These are phyloP conservation scores for Ernsta delagoae DNA, from an alignment of 2,888 invertebrate genomes.

Conservation along the genomic window DNA sequence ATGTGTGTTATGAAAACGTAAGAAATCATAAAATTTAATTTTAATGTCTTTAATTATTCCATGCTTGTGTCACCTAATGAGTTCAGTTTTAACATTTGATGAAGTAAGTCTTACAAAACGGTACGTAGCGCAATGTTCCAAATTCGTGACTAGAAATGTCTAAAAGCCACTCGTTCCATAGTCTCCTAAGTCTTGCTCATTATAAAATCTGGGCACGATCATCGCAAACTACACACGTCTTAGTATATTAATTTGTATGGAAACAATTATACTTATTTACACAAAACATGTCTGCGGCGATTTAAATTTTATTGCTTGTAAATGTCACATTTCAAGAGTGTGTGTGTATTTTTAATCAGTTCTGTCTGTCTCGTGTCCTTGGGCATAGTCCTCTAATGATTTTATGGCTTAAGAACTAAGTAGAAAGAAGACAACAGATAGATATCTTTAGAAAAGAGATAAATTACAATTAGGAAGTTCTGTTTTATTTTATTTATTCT, in stretches of 20 bases:
- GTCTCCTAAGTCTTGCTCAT: slow-evolving; percentile 46
- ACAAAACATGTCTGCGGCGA: slow-evolving; percentile 31
- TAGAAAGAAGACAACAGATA: no score
- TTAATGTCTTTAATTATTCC: no score
- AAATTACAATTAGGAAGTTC: background rate
- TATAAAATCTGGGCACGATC: slow-evolving; percentile 63
- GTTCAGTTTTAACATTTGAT: slow-evolving; percentile 17
- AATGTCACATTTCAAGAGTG: background rate
- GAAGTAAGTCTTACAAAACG: slow-evolving; percentile 41
- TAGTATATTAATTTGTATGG: slow-evolving; percentile 54
- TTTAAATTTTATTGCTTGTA: slow-evolving; percentile 6
- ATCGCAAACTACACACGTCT: slow-evolving; percentile 53
- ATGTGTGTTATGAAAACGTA: no score
- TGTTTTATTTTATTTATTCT: slow-evolving; percentile 1
- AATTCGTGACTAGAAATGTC: slow-evolving; percentile 67
- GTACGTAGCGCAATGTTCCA: slow-evolving; percentile 56
- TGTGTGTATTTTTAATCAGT: background rate
- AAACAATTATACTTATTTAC: slow-evolving; percentile 43
- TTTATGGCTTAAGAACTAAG: no score
- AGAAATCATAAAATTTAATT: no score
- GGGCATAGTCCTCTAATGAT: no score
- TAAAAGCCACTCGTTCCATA: slow-evolving; percentile 42
- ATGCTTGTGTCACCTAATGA: background rate
- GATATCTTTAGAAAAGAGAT: background rate
- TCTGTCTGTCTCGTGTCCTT: background rate